Conservation (phyloP, 1,140 invertebrate species). For the Drosophila bocqueti region DNA sequence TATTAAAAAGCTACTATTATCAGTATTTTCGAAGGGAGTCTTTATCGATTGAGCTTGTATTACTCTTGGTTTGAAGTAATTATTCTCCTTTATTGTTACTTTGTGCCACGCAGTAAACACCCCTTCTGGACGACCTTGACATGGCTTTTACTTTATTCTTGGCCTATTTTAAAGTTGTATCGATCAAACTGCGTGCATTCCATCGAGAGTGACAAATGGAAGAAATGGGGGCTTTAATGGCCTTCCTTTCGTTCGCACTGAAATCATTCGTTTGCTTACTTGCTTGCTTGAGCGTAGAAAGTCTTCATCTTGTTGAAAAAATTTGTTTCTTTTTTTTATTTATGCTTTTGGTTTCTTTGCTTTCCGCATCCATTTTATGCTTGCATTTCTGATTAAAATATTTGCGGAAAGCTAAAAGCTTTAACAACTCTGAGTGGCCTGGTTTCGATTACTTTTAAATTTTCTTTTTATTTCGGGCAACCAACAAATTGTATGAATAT, state of each 20-base stretch:
- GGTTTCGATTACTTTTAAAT: slow-evolving; percentile 31
- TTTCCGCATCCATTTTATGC: background rate
- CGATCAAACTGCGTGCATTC: slow-evolving; percentile 55
- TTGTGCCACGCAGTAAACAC: slow-evolving; percentile 19
- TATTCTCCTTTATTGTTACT: background rate
- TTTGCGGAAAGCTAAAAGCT: slow-evolving; percentile 26
- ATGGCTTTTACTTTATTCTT: slow-evolving; percentile 27
- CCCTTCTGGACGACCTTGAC: slow-evolving; percentile 25
- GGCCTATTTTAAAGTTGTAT: slow-evolving; percentile 61
- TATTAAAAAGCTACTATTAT: background rate
- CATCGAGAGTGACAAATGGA: slow-evolving; percentile 40
- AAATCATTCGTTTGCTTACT: slow-evolving; percentile 1
- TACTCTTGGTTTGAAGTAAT: background rate
- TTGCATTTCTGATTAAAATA: slow-evolving; percentile 46
- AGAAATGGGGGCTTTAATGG: slow-evolving; percentile 22
- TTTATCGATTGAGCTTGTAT: no score
- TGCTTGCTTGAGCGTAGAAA: slow-evolving; percentile 18
- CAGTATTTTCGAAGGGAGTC: background rate
- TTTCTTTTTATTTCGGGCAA: slow-evolving; percentile 10
- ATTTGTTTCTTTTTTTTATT: slow-evolving; percentile 4
- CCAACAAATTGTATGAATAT: slow-evolving; percentile 1
- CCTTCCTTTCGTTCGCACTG: slow-evolving; percentile 1
- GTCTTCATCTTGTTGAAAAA: slow-evolving; percentile 4
- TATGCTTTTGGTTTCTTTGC: slow-evolving; percentile 1
- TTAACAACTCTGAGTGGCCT: slow-evolving; percentile 33